A percentile compares a stretch with the other conserved stretches of the same genome.
These are phyloP conservation scores for Amphipyra berbera DNA, from an alignment of 2,888 invertebrate species.

Conservation along the genomic window DNA sequence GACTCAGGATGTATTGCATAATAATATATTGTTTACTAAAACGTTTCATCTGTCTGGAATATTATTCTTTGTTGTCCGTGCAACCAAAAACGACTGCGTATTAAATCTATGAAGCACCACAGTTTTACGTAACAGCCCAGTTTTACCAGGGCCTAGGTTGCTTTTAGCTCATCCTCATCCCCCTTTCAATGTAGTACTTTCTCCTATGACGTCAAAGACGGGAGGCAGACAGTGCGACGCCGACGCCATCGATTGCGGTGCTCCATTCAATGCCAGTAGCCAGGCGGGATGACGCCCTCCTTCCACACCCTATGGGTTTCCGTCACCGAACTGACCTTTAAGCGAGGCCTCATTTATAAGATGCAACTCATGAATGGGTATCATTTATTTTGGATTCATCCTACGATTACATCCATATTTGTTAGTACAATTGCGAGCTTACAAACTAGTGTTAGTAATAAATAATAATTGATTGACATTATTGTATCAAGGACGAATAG, in stretches of 20 bases:
- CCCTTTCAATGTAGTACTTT: constrained; percentile 54
- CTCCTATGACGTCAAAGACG: constrained; percentile 69
- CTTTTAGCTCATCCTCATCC: constrained; percentile 35
- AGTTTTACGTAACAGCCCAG: constrained; percentile 23
- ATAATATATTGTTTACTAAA: too few relatives aligned
- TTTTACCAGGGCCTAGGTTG: constrained; percentile 15
- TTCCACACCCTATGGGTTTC: constrained; percentile 16
- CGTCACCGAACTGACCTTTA: constrained; percentile 42
- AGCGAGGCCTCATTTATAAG: constrained; percentile 7
- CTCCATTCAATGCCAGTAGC: constrained; percentile 65
- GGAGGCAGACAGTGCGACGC: constrained; percentile 71
- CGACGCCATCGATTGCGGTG: constrained; percentile 68
- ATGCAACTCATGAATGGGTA: constrained; percentile 12
- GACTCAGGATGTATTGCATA: too few relatives aligned
- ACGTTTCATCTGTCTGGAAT: not conserved
- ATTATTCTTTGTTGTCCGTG: not conserved
- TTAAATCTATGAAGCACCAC: too few relatives aligned
- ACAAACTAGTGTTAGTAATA: too few relatives aligned
- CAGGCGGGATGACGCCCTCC: constrained; percentile 49
- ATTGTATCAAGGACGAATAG: too few relatives aligned
- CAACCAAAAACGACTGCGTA: too few relatives aligned
- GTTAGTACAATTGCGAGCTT: too few relatives aligned
- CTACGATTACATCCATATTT: too few relatives aligned
- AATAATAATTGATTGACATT: too few relatives aligned
- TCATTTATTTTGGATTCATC: not conserved